Base-by-base conservation (phyloP, 1,140 invertebrate species). In the Anoplophora glabripennis region DNA sequence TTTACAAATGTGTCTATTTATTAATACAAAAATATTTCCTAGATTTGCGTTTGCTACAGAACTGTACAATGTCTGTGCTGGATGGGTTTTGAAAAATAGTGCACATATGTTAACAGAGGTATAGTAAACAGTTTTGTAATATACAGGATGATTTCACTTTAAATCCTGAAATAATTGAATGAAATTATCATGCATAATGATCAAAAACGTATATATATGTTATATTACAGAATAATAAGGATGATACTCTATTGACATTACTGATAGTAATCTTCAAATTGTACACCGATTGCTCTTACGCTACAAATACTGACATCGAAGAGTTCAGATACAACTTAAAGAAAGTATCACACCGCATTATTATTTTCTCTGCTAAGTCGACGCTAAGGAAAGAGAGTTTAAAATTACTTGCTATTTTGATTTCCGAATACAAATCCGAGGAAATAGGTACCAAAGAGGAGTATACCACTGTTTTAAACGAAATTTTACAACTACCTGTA, bases 41-140 rank as follows among this genome's bases (percentile, higher is more conserved):
- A 49, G 47, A 14, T 49, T 49, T 17, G 4, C 28, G 8, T n/a
- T 34, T 12, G n/a, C 34, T 49, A 12, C 34, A 49, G 47, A 49
- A 34, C 12, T 34, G 8, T 49, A 34, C 47, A 37, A 12, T 49
- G 47, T 49, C 9, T 49, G 47, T 35, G 28, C 28, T 36, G 7
- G 0, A 9, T 49, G 47, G 47, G 14, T 49, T 15, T 36, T 49
- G 47, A n/a, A 11, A 17, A 34, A 49, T 12, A 8, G 47, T 49
- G 21, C 47, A 34, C 9, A 12, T 12, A 11, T 37, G 11, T 28
- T 49, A 0, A 49, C 10, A 7, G 18, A 36, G 47, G 47, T 49
- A 49, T 28, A 28, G 5, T 28, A 28, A 28, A 12, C 2, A 45
- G 18, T 12, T 12, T 45, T 46, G 36, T 37, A n/a, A 37, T n/a